Conservation (phyloP, 2,113 vertebrate genomes). For the Percopsis transmontana region DNA sequence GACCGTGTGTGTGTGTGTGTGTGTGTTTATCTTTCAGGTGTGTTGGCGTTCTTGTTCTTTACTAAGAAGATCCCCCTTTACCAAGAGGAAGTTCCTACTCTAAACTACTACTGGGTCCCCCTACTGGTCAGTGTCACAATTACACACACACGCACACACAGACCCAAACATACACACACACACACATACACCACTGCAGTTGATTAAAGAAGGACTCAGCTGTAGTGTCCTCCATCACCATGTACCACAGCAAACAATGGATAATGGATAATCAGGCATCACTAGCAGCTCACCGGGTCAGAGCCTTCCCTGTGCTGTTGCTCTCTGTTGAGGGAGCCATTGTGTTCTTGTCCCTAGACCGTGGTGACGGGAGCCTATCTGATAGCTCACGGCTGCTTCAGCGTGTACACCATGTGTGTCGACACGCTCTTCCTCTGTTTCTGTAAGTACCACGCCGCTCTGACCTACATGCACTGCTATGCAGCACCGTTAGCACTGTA, state of each 20-base stretch:
- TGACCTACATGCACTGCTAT: no score
- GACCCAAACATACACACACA: conserved; percentile 4
- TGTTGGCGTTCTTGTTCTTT: conserved; percentile 86
- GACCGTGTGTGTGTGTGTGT: neutral
- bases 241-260: no score
- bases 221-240: no score
- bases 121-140: conserved; percentile 81
- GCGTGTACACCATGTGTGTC: conserved; percentile 92
- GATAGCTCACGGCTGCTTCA: conserved; percentile 92
- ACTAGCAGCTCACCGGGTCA: no score
- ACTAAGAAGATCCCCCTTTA: conserved; percentile 80
- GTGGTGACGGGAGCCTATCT: conserved; percentile 87
- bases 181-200: neutral
- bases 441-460: conserved; percentile 81
- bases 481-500: no score
- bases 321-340: no score
- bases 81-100: conserved; percentile 78
- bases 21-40: conserved; percentile 73
- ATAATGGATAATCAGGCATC: no score
- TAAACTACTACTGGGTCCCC: conserved; percentile 93
- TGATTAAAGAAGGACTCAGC: no score
- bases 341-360: conserved; percentile 73
- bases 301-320: neutral
- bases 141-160: neutral
- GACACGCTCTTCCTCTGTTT: conserved; percentile 95